phyloP scores from a whole-genome alignment of 2,888 invertebrate genomes.

The Dolomedes plantarius region DNA sequence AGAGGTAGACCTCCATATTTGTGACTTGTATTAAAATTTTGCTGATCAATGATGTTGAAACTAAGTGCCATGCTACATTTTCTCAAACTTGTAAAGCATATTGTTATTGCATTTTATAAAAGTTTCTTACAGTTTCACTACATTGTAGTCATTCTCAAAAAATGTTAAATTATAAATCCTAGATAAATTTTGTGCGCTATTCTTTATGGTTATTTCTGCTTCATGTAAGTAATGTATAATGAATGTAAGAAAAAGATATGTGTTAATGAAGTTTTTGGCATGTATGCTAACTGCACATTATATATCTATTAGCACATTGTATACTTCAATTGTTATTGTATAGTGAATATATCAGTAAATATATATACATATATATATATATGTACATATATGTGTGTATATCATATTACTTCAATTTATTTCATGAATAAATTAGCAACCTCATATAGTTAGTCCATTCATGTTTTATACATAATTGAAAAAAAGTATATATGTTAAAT shows the following conservation, averaged over 20 bases:
- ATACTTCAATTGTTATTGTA: neutral
- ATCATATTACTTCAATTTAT: too few species aligned
- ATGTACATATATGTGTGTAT: too few species aligned
- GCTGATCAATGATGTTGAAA: constrained; percentile 35
- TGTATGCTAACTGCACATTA: neutral
- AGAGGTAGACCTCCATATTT: neutral
- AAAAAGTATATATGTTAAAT: too few species aligned
- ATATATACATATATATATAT: too few species aligned
- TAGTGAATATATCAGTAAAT: neutral
- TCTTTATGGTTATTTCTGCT: neutral
- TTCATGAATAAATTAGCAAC: too few species aligned
- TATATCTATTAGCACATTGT: neutral
- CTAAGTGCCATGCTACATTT: constrained; percentile 57
- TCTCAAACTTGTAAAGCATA: constrained; percentile 49
- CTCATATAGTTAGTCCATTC: too few species aligned
- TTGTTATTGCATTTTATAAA: constrained; percentile 55
- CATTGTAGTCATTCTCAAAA: constrained; percentile 21
- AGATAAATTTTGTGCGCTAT: neutral
- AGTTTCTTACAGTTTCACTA: constrained; percentile 53
- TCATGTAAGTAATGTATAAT: neutral
- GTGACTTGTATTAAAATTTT: constrained; percentile 25
- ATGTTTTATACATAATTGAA: too few species aligned
- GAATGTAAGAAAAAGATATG: neutral
- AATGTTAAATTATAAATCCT: constrained; percentile 34
- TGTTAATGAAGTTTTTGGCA: neutral